Conservation (phyloP, 1,140 invertebrate species). For the Subanguina moxae region DNA sequence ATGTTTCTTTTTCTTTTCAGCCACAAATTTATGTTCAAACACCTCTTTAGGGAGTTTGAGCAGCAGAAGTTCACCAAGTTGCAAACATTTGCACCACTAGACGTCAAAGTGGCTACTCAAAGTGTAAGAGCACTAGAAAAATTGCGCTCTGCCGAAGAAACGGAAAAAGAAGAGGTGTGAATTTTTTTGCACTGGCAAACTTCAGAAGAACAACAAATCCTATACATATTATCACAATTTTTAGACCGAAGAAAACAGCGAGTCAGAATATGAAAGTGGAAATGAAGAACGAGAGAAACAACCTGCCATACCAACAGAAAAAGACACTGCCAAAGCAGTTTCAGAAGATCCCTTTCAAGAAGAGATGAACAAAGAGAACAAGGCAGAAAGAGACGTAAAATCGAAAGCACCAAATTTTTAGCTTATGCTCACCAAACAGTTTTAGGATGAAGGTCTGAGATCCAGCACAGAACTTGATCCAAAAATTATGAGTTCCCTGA, state of each 20-base stretch:
- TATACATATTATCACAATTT: not conserved
- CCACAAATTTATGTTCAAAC: not conserved
- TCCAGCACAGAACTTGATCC: not conserved
- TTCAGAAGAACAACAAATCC: not conserved
- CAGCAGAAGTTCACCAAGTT: not conserved
- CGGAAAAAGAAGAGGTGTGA: not conserved
- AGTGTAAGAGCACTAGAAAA: not conserved
- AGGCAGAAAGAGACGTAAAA: no score
- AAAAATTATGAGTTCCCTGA: not conserved
- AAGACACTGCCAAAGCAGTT: not conserved
- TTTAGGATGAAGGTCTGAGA: constrained; percentile 6
- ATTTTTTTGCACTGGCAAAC: not conserved
- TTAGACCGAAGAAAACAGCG: not conserved
- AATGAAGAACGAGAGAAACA: not conserved
- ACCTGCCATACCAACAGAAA: not conserved
- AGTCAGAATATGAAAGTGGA: not conserved
- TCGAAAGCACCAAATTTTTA: no score
- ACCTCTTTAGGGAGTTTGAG: constrained; percentile 1
- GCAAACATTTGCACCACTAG: not conserved
- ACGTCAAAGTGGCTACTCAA: not conserved
- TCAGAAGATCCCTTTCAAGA: constrained; percentile 10
- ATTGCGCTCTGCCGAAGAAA: not conserved
- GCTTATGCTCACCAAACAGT: not conserved
- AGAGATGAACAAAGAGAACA: not conserved
- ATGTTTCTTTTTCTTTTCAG: not conserved